Evolutionary conservation across 2,888 invertebrate species (phyloP), one percentile per base, ranked within the genome.

Genomic region (Tholera decimalis): DNA sequence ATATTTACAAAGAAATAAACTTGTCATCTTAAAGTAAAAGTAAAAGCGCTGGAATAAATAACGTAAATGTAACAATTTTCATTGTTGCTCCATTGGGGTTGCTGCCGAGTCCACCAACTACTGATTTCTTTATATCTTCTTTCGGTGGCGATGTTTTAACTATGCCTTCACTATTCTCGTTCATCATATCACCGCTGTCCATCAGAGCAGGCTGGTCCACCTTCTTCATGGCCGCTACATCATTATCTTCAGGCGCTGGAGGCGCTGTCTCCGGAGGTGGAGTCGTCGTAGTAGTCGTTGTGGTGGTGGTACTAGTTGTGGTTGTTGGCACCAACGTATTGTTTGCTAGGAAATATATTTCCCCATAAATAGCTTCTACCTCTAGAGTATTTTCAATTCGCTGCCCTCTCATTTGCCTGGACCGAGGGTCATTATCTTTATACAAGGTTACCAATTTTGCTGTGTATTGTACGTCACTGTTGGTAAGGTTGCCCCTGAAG

Each of bases 301-400:
- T 96, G 6, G 96, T 96, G 0, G 96, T 96, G 0, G 96, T 96
- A 4, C 95, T 96, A 0, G 97, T 96, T 0, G 97, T 97, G 0
- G 97, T 98, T 13, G 98, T 98, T 1, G 98, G 98, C 22, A 98
- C 97, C 43, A 97, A 90, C 18, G 96, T 97, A 79, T 97, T 96
- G 89, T 98, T 98, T 56, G 96, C 96, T 47, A 97, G 90, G 91
- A 97, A 98, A 89, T 98, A 98, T 51, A 97, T 96, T 30, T 97
- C 97, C n/a, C 98, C 97, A 80, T 97, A 97, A 77, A 97, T 96
- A 7, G 97, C 96, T 77, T 96, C 96, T 0, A 98, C 96, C 85
- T 98, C 97, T 87, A 98, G 94, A 18, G 96, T 96, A 63, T 96
- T 96, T 87, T 98, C 98, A 26, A 96, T 95, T 70, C 96, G 96